Percentiles rank a stretch among this genome's conserved stretches.
phyloP scores from a whole-genome alignment of 2,113 vertebrate species.

The Gila orcuttii region DNA sequence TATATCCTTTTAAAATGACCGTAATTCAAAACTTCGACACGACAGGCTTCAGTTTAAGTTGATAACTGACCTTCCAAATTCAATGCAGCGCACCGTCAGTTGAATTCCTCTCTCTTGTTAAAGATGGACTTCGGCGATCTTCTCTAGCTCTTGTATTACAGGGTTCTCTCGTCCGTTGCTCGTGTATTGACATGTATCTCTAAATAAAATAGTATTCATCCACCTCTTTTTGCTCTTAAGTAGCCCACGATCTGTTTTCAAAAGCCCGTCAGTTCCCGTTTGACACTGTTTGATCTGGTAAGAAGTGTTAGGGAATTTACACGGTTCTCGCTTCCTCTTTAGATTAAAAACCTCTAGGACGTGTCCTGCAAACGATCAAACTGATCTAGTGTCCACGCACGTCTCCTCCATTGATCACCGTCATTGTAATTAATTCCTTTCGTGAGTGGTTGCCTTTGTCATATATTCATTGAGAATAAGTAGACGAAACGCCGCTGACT shows the following conservation, averaged over 20 bases:
- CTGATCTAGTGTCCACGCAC: slow-evolving; percentile 2
- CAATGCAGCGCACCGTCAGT: background rate
- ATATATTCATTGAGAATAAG: background rate
- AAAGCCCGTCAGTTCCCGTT: background rate
- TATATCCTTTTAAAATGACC: background rate
- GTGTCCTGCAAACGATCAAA: slow-evolving; percentile 4
- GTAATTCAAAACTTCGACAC: background rate
- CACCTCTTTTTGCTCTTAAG: background rate
- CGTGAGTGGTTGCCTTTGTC: background rate
- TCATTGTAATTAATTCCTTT: background rate
- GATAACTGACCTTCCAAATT: slow-evolving; percentile 20
- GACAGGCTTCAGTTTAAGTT: background rate
- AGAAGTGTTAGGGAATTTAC: background rate
- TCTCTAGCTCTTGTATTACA: background rate
- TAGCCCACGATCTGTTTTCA: background rate
- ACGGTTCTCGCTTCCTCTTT: background rate
- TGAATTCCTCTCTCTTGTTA: background rate
- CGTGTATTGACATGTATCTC: background rate
- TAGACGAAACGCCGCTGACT: background rate
- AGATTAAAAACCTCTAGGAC: background rate
- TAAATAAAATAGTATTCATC: background rate
- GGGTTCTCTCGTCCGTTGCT: background rate
- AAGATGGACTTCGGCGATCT: background rate
- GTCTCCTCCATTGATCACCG: background rate
- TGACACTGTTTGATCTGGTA: background rate